Evolutionary conservation across 2,797 vertebrate species (phyloP).

Genomic region (Knipowitschia caucasica): DNA sequence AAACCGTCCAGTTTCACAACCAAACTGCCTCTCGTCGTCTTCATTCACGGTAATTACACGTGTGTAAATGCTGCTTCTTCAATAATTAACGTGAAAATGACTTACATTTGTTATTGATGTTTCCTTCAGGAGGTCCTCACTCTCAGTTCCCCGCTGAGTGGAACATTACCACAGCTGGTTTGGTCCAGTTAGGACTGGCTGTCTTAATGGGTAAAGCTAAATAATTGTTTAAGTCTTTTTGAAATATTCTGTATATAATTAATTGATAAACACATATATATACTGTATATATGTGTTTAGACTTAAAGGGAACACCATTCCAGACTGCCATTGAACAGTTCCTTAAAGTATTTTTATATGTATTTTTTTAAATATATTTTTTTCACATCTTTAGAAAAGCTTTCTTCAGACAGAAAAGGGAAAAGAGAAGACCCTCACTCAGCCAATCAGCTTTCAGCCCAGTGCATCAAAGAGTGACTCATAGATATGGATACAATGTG

Average conservation of each 20-base stretch:
- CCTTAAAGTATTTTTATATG: too few species aligned
- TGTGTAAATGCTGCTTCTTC: background rate
- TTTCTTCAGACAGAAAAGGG: too few species aligned
- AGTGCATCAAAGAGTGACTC: too few species aligned
- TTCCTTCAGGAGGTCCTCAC: slow-evolving; percentile 80
- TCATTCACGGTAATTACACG: slow-evolving; percentile 75
- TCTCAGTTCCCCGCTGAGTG: slow-evolving; percentile 80
- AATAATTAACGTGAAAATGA: background rate
- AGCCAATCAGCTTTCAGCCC: too few species aligned
- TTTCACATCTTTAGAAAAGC: too few species aligned
- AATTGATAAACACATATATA: slow-evolving; percentile 4
- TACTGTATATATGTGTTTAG: too few species aligned
- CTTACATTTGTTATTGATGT: background rate
- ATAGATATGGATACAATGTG: too few species aligned
- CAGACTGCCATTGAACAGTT: too few species aligned
- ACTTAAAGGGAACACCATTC: too few species aligned
- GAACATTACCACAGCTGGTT: slow-evolving; percentile 71
- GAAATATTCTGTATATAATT: background rate
- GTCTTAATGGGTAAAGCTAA: slow-evolving; percentile 77
- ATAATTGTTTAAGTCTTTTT: background rate
- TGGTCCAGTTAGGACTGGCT: slow-evolving; percentile 77
- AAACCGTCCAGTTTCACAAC: slow-evolving; percentile 42
- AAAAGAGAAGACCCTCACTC: too few species aligned
- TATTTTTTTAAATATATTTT: too few species aligned
- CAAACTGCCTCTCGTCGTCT: slow-evolving; percentile 75